A percentile compares a stretch with the other conserved stretches of the same genome.
Evolutionary conservation across 2,888 invertebrate species (phyloP).

Genomic region (Synergus japonicus): DNA sequence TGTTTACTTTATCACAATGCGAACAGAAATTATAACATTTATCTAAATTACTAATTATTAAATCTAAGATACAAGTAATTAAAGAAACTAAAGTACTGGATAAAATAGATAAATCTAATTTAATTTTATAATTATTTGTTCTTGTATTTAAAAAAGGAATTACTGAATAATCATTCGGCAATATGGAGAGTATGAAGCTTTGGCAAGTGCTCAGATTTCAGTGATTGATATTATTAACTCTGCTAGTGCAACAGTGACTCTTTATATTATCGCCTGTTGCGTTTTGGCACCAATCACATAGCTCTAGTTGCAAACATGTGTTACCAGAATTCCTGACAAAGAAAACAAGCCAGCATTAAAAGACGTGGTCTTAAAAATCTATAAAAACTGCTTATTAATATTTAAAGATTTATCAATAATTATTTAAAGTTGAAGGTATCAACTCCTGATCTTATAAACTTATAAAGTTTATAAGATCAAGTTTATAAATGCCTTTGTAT

Average conservation of each 20-base stretch:
- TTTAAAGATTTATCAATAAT: not conserved
- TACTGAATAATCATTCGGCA: not conserved
- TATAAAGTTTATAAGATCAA: too few species aligned
- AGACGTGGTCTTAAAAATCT: not conserved
- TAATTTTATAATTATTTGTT: not conserved
- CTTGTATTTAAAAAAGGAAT: not conserved
- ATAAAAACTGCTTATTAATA: not conserved
- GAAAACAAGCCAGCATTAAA: not conserved
- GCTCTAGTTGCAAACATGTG: not conserved
- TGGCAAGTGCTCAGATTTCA: conserved; percentile 21
- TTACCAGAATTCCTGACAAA: not conserved
- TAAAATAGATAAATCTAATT: too few species aligned
- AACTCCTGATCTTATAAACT: not conserved
- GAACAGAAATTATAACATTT: too few species aligned
- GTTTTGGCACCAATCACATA: conserved; percentile 46
- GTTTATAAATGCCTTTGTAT: too few species aligned
- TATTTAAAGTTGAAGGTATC: not conserved
- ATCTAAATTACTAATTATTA: too few species aligned
- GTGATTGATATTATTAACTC: conserved; percentile 28
- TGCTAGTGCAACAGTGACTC: conserved; percentile 5
- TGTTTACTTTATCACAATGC: too few species aligned
- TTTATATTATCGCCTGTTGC: conserved; percentile 48
- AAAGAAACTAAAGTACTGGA: too few species aligned
- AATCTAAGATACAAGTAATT: too few species aligned
- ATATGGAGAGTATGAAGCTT: not conserved